These are phyloP conservation scores for Linnaemya tessellans DNA, from an alignment of 2,888 invertebrate species.

Conservation along the genomic window DNA sequence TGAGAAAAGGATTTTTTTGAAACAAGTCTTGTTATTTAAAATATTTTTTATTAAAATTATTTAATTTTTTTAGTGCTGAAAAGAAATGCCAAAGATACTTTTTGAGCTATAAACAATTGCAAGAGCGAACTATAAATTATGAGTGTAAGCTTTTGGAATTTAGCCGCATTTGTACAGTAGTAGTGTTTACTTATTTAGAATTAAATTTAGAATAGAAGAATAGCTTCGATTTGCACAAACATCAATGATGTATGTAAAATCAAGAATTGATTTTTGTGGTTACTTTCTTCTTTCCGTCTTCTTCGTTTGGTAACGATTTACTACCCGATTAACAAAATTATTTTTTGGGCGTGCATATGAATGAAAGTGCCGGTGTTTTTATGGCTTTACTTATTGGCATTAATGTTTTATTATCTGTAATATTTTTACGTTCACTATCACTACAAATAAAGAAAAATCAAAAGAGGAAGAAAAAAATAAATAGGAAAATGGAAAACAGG, in stretches of 20 bases:
- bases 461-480: neutral
- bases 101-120: too few species aligned
- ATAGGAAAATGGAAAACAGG: slow-evolving; percentile 22
- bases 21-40: neutral
- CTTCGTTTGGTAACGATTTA: slow-evolving; percentile 18
- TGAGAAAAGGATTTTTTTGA: neutral
- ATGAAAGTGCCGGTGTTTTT: neutral
- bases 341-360: neutral
- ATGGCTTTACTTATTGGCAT: neutral
- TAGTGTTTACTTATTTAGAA: neutral
- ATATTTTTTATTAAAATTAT: neutral
- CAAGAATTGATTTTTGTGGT: neutral
- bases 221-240: neutral
- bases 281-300: slow-evolving; percentile 7
- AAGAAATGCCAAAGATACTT: too few species aligned
- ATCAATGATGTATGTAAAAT: neutral
- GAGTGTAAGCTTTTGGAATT: neutral
- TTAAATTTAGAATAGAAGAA: neutral
- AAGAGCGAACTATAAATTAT: neutral
- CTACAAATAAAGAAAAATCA: slow-evolving; percentile 57
- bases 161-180: neutral
- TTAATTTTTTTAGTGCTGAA: too few species aligned
- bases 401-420: slow-evolving; percentile 58
- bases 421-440: slow-evolving; percentile 50
- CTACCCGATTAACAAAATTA: slow-evolving; percentile 14